These are phyloP conservation scores for Galeruca laticollis DNA, from an alignment of 2,888 invertebrate species.

Conservation along the genomic window DNA sequence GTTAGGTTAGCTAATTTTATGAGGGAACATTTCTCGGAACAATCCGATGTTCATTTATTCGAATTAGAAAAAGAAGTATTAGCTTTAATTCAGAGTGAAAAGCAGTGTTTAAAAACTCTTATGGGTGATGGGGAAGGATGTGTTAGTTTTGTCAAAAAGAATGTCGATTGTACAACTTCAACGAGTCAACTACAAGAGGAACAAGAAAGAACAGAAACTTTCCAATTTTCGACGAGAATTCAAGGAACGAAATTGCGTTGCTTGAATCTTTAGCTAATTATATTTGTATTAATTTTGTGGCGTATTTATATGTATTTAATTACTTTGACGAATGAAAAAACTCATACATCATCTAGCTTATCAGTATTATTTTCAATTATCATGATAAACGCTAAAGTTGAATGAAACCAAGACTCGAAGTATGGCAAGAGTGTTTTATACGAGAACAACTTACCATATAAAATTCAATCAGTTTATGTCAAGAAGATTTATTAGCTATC, in stretches of 20 bases:
- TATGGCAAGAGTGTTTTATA: no score
- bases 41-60: conserved; percentile 83
- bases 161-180: conserved; percentile 40
- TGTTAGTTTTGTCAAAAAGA: conserved; percentile 57
- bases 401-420: no score
- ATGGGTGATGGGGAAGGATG: conserved; percentile 67
- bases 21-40: conserved; percentile 81
- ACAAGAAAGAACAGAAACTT: conserved; percentile 66
- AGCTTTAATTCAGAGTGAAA: conserved; percentile 65
- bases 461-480: no score
- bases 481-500: no score
- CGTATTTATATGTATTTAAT: not conserved
- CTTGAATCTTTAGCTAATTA: conserved; percentile 73
- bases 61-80: conserved; percentile 78
- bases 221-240: conserved; percentile 79
- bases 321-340: no score
- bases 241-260: conserved; percentile 82
- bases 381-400: no score
- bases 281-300: no score
- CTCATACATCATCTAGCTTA: no score
- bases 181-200: conserved; percentile 40
- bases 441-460: no score
- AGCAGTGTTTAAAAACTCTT: conserved; percentile 70
- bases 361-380: no score
- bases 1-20: conserved; percentile 85